A percentile compares a stretch with the other conserved stretches of the same genome.
phyloP scores from a whole-genome alignment of 2,797 vertebrate genomes.

The Falco naumanni region DNA sequence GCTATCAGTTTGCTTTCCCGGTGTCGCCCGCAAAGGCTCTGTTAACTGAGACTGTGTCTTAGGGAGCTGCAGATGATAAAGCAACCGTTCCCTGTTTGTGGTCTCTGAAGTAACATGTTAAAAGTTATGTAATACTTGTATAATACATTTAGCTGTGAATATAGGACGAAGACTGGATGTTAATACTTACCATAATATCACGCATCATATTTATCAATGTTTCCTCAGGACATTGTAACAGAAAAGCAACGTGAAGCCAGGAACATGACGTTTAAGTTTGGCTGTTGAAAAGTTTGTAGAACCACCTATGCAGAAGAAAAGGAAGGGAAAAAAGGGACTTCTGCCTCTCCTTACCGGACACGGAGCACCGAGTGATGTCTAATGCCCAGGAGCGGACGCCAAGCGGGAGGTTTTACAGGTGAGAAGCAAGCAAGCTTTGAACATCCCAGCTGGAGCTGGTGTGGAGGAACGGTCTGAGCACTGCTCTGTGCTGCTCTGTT shows the following conservation, averaged over 20 bases:
- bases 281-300: not conserved
- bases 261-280: not conserved
- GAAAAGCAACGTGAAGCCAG: not conserved
- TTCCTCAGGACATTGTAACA: not conserved
- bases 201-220: accelerated
- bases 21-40: not conserved
- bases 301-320: not conserved
- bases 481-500: not conserved
- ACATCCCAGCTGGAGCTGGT: not conserved
- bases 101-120: not conserved
- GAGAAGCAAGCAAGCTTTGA: not conserved
- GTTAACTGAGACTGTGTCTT: not conserved
- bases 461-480: not conserved
- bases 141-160: not conserved
- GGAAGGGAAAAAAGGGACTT: not conserved
- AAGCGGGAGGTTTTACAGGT: not conserved
- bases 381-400: not conserved
- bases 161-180: not conserved
- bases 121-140: not conserved
- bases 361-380: not conserved
- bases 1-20: not conserved
- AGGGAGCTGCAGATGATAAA: not conserved
- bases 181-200: not conserved
- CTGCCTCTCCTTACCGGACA: not conserved
- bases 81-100: not conserved